phyloP scores from a whole-genome alignment of 2,888 invertebrate genomes.

The Pammene aurita region DNA sequence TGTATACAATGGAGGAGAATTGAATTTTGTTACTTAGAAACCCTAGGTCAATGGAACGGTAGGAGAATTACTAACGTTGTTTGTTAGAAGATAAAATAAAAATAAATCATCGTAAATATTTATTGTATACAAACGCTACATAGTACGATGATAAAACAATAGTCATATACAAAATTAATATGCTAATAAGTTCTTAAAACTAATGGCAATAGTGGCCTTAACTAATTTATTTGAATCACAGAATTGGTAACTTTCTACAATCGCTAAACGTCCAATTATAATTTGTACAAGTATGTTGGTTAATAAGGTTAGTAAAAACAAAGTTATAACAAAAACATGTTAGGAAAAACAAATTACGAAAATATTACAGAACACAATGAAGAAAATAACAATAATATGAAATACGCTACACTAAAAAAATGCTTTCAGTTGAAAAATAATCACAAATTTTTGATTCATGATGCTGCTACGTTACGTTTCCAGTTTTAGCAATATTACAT shows the following conservation, averaged over 20 bases:
- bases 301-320: background rate
- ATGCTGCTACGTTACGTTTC: too few relatives aligned
- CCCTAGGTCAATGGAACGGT: too few relatives aligned
- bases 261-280: slow-evolving; percentile 23
- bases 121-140: slow-evolving; percentile 50
- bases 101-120: slow-evolving; percentile 43
- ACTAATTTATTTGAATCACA: slow-evolving; percentile 65
- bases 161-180: slow-evolving; percentile 44
- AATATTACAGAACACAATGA: too few relatives aligned
- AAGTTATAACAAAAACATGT: background rate
- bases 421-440: too few relatives aligned
- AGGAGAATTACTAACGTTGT: too few relatives aligned
- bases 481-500: too few relatives aligned
- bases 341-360: background rate
- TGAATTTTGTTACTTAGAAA: too few relatives aligned
- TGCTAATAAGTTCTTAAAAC: slow-evolving; percentile 44
- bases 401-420: too few relatives aligned
- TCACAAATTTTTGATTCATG: too few relatives aligned
- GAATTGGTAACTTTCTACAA: slow-evolving; percentile 62
- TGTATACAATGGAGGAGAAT: too few relatives aligned
- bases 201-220: slow-evolving; percentile 56
- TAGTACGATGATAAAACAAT: slow-evolving; percentile 46
- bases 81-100: slow-evolving; percentile 25
- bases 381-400: too few relatives aligned
- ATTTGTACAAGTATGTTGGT: slow-evolving; percentile 1